Evolutionary conservation across 2,797 vertebrate species (phyloP), one percentile per base, ranked within the genome.

Genomic region (Gorsachius magnificus): DNA sequence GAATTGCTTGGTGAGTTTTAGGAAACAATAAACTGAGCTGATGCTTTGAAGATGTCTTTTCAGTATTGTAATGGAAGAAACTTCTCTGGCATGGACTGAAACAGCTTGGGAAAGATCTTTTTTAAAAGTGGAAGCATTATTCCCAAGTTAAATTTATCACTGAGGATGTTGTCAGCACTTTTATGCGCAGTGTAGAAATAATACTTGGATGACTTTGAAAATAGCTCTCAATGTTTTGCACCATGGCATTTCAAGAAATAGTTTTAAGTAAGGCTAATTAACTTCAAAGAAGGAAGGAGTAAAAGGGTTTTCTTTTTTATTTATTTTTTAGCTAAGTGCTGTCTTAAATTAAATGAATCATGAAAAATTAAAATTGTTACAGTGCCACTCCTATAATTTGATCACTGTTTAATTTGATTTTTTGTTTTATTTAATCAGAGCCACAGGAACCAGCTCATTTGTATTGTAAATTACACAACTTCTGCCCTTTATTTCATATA

Each of bases 391-490:
- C 66, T 96, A n/a, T 95, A 97, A 96, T 97, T 90, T 96, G 81
- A 96, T 95, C 92, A 94, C 84, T 70, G 56, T 94, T 95, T 97
- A 96, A 97, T 96, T 96, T 93, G 86, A 96, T 97, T 97, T 97
- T 96, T 96, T 94, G 64, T 95, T 96, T 97, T 93, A 97, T 97
- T 97, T 97, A 97, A 97, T 98, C 97, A 98, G 96, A 97, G 97
- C 96, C 82, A 95, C 91, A 95, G 92, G 84, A 97, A 96, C 65
- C 86, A 96, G 91, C 97, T 97, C 96, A 97, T 98, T 98, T 98
- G 93, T 97, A 96, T 97, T 97, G 96, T 97, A 98, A 98, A 98
- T 97, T 97, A 96, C 94, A 97, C 92, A 97, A 94, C 93, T 97
- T 94, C 95, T 98, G 97, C 92, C 97, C 96, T 97, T 97, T 97